These are phyloP conservation scores for Nasonovia ribisnigri DNA, from an alignment of 2,888 invertebrate genomes.

Conservation along the genomic window DNA sequence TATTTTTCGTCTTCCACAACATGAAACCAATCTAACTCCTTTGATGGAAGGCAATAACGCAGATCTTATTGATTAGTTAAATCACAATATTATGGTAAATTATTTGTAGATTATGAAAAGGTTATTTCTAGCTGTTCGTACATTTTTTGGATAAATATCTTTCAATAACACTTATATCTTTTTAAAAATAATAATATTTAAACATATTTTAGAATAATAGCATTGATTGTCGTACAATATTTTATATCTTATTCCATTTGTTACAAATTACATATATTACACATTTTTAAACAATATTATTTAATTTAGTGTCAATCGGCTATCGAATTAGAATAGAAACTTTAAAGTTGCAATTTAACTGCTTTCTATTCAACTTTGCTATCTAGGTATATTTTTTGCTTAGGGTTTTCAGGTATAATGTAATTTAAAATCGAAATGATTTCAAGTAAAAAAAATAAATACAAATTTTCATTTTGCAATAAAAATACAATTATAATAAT, in stretches of 20 bases:
- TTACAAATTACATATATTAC: background rate
- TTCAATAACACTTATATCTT: background rate
- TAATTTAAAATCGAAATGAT: background rate
- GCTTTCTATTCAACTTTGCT: background rate
- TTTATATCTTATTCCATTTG: background rate
- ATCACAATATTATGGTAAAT: background rate
- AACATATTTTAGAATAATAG: background rate
- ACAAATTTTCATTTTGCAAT: background rate
- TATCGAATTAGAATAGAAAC: background rate
- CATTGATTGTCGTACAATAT: background rate
- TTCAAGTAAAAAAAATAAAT: background rate
- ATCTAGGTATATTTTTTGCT: background rate
- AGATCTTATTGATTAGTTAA: slow-evolving; percentile 46
- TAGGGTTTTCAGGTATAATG: background rate
- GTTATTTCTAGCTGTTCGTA: background rate
- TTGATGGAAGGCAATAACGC: slow-evolving; percentile 48
- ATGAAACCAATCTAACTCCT: slow-evolving; percentile 56
- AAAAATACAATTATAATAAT: background rate
- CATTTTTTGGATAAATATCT: background rate
- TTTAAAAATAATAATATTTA: background rate
- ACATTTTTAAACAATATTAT: background rate
- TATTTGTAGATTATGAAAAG: background rate
- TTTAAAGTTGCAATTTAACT: background rate
- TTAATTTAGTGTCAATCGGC: background rate
- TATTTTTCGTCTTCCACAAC: slow-evolving; percentile 48